phyloP scores from a whole-genome alignment of 1,140 invertebrate genomes.

The Littorina saxatilis region DNA sequence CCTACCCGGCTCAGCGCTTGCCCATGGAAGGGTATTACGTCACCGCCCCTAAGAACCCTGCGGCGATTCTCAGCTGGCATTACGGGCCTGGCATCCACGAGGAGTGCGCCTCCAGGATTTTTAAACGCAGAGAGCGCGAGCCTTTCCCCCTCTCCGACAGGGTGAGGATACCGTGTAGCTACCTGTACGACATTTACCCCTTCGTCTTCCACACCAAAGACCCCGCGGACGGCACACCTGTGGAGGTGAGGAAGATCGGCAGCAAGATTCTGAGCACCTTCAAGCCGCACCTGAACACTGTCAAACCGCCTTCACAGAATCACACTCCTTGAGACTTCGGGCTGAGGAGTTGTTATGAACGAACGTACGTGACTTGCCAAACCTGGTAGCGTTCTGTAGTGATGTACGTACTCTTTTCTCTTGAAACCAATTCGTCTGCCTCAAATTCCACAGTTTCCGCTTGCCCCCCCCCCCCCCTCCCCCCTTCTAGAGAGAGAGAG shows the following conservation, averaged over 20 bases:
- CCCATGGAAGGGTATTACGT: slow-evolving; percentile 26
- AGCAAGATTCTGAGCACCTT: background rate
- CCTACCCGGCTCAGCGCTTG: slow-evolving; percentile 11
- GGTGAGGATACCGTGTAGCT: slow-evolving; percentile 21
- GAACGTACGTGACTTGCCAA: too few species aligned
- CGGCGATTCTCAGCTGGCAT: background rate
- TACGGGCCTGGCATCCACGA: slow-evolving; percentile 7
- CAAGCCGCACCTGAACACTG: background rate
- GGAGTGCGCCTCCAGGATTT: slow-evolving; percentile 36
- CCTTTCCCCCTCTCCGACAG: slow-evolving; percentile 15
- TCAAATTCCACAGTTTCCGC: too few species aligned
- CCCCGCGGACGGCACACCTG: background rate
- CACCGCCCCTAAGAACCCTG: slow-evolving; percentile 14
- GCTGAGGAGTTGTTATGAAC: too few species aligned
- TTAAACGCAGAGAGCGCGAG: slow-evolving; percentile 22
- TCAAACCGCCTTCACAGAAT: too few species aligned
- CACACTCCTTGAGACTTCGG: too few species aligned
- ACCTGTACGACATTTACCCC: slow-evolving; percentile 35
- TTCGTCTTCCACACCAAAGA: slow-evolving; percentile 19
- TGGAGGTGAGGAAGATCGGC: background rate
- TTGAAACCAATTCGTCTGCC: too few species aligned
- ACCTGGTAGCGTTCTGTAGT: too few species aligned
- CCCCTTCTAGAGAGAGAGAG: too few species aligned
- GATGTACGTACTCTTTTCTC: too few species aligned
- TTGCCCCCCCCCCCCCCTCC: too few species aligned